Percentiles rank a stretch among this genome's conserved stretches.
These are phyloP conservation scores for Argyresthia albistria DNA, from an alignment of 2,888 invertebrate species.

Conservation along the genomic window DNA sequence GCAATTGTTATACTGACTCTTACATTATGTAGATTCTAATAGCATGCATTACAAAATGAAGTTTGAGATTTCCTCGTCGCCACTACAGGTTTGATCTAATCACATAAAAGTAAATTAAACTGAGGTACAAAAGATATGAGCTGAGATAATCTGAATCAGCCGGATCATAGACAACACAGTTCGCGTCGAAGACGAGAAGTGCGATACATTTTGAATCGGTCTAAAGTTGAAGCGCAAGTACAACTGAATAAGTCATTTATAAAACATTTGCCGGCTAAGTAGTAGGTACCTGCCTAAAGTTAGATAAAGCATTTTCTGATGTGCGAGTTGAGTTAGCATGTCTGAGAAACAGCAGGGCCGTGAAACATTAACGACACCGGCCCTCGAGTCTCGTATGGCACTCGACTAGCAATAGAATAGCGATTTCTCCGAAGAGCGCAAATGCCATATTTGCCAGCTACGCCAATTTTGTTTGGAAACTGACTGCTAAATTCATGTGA, in stretches of 20 bases:
- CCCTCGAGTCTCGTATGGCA: too few relatives aligned
- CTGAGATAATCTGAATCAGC: background rate
- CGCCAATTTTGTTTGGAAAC: too few relatives aligned
- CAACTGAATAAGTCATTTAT: background rate
- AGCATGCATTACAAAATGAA: too few relatives aligned
- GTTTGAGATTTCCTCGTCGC: too few relatives aligned
- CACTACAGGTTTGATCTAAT: too few relatives aligned
- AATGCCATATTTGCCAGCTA: too few relatives aligned
- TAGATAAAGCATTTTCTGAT: constrained; percentile 9
- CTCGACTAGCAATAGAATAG: too few relatives aligned
- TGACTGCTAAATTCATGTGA: too few relatives aligned
- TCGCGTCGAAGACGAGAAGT: background rate
- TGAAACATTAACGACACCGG: constrained; percentile 43
- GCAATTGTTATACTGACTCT: too few relatives aligned
- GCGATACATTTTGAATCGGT: background rate
- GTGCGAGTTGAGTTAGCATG: constrained; percentile 31
- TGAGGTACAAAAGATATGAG: background rate
- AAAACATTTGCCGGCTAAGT: background rate
- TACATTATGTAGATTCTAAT: too few relatives aligned
- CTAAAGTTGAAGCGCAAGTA: background rate
- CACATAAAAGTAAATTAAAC: too few relatives aligned
- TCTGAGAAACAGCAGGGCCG: constrained; percentile 21
- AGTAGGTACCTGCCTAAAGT: background rate
- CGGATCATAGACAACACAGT: background rate
- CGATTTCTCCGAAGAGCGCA: too few relatives aligned